Base-by-base conservation (phyloP, 2,113 vertebrate genomes). In the Hippocampus comes region DNA sequence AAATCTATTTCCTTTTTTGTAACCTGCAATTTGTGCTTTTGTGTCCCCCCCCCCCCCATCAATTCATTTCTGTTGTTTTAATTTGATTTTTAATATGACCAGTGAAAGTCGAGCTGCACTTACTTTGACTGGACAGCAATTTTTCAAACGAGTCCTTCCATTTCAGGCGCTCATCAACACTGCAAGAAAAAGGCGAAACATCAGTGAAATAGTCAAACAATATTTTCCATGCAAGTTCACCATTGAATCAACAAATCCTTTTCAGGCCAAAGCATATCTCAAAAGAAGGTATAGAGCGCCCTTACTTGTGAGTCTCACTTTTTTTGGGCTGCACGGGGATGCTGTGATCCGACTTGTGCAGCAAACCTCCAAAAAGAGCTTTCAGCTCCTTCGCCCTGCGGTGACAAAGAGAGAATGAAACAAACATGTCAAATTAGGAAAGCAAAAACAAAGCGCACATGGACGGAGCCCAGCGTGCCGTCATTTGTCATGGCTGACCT, bases 91-190 rank as follows among this genome's bases (percentile, higher is more conserved):
- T 6, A 38, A 38, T 38, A 5, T 38, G 56, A 15, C 56, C 23
- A 17, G 56, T 27, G 25, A 59, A 10, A 59, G 56, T 27, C 25
- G 27, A 25, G 56, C 56, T 34, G 59, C 59, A 93, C 95, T 96
- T 89, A 99, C 97, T 93, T 94, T 94, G 95, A 85, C 94, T 95
- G 78, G 89, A 92, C 83, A 99, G 84, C 41, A 99, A 92, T 63
- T 91, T 92, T 53, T 96, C 94, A 9, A 99, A 97, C 0, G 96
- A 98, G 65, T 96, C 93, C 42, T 84, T 95, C 96, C 96, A 97
- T 67, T 91, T 93, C 2, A 95, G 86, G 6, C 92, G 92, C 38
- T 98, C 95, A 21, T 85, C 91, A 2, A 85, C 78, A 67, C 94
- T 95, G 84, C 38, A 81, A 68, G 53, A 63, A 41, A 56, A n/a